Evolutionary conservation across 2,888 invertebrate species (phyloP).

Genomic region (Sminthurides aquaticus): DNA sequence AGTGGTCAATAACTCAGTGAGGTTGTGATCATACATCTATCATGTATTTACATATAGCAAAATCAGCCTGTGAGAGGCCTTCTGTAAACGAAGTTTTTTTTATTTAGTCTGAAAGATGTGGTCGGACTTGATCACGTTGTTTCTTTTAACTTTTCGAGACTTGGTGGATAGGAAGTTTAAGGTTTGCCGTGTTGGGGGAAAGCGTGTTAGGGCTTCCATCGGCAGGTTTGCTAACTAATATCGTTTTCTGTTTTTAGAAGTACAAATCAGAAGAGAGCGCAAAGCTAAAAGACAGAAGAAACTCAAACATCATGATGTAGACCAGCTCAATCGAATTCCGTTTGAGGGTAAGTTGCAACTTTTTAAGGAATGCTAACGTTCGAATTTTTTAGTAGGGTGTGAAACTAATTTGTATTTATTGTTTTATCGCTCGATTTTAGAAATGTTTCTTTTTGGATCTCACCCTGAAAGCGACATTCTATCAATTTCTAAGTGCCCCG

Average conservation of each 20-base stretch:
- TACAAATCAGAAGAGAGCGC: background rate
- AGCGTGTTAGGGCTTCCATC: no score
- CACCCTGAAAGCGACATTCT: conserved; percentile 35
- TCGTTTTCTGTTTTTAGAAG: background rate
- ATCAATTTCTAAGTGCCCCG: conserved; percentile 36
- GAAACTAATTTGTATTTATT: no score
- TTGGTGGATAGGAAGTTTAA: no score
- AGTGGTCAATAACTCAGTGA: background rate
- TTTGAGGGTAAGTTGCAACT: conserved; percentile 22
- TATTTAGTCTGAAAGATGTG: background rate
- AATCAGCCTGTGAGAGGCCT: background rate
- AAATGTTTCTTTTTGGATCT: conserved; percentile 31
- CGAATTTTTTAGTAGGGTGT: background rate
- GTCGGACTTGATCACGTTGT: background rate
- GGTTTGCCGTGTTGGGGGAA: no score
- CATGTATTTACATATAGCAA: no score
- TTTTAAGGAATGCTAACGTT: background rate
- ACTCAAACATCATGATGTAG: background rate
- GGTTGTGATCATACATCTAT: background rate
- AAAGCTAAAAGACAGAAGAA: conserved; percentile 2
- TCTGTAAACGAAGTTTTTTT: background rate
- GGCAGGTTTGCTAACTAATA: background rate
- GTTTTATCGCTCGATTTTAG: conserved; percentile 18
- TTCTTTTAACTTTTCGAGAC: no score
- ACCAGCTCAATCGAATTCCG: conserved; percentile 27